Evolutionary conservation across 2,113 vertebrate genomes (phyloP), one percentile per base, ranked within the genome.

Genomic region (Mus pahari): DNA sequence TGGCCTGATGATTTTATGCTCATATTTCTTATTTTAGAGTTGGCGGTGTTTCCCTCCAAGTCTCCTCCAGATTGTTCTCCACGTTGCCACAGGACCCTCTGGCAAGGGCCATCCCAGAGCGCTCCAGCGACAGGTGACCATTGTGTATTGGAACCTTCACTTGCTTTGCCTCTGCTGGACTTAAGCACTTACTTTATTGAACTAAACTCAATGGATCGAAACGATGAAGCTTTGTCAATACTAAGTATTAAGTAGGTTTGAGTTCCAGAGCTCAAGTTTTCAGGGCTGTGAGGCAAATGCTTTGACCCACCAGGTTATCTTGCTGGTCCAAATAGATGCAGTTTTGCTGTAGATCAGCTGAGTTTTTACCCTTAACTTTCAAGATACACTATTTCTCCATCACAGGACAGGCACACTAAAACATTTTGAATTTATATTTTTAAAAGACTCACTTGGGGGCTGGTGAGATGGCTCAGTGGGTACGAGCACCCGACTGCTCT

Each of bases 341-440:
- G 13, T 28, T 70, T 50, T 95, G 71, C 10, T 86, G 60, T 26
- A 64, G 86, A 84, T 64, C 60, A 78, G 64, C 5, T 84, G 42
- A 66, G 71, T 89, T 28, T 73, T 92, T 62, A 12, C 73, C 50
- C 22, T 74, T 92, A 93, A 78, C 58, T 70, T 89, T 73, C 60
- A 77, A 93, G 36, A 82, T 83, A 16, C 36, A 7, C 42, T 58
- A 53, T 82, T 89, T 86, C 16, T 91, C 75, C 3, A 36, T 89
- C 24, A 86, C 64, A 92, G n/a, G 26, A 93, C 0, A 86, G 45
- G 28, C 19, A 14, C 4, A 39, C 71, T 84, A 95, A 58, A 60
- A 81, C n/a, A 84, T 19, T 89, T 89, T 64, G 48, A 71, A n/a
- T 66, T 64, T 2, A 12, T 83, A 45, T 82, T 92, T 93, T 24